These are phyloP conservation scores for Agonopterix arenella DNA, from an alignment of 2,888 invertebrate species.

Conservation along the genomic window DNA sequence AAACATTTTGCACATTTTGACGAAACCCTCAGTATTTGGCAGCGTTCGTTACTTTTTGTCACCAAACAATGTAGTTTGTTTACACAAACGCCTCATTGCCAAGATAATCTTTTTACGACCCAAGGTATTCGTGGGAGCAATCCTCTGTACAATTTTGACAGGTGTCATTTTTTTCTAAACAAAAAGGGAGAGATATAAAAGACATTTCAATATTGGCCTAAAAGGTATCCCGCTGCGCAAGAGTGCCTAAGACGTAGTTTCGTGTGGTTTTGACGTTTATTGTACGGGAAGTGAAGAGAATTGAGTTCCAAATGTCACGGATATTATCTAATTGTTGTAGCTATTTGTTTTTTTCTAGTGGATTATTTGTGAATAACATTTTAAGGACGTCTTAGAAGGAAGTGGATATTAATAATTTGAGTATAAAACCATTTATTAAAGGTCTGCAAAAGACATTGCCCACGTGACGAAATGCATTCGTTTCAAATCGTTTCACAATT, in stretches of 20 bases:
- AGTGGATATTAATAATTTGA: no score
- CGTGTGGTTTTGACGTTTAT: slow-evolving; percentile 10
- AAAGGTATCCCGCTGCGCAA: slow-evolving; percentile 45
- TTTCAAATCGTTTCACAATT: no score
- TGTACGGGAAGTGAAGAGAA: slow-evolving; percentile 10
- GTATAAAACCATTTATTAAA: no score
- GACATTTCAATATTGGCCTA: slow-evolving; percentile 53
- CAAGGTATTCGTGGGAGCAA: slow-evolving; percentile 36
- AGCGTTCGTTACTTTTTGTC: background rate
- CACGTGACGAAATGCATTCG: no score
- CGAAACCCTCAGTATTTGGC: background rate
- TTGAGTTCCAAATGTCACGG: slow-evolving; percentile 19
- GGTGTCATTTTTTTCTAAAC: slow-evolving; percentile 51
- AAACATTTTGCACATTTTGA: no score
- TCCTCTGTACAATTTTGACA: slow-evolving; percentile 42
- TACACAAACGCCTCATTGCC: slow-evolving; percentile 37
- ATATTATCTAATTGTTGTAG: slow-evolving; percentile 24
- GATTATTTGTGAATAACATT: background rate
- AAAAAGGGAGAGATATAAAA: slow-evolving; percentile 41
- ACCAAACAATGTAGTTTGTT: slow-evolving; percentile 29
- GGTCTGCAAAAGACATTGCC: no score
- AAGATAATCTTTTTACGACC: slow-evolving; percentile 27
- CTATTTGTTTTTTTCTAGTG: background rate
- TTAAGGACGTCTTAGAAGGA: no score
- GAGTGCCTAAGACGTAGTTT: slow-evolving; percentile 16